Evolutionary conservation across 2,888 invertebrate genomes (phyloP).

Genomic region (Mamestra brassicae): DNA sequence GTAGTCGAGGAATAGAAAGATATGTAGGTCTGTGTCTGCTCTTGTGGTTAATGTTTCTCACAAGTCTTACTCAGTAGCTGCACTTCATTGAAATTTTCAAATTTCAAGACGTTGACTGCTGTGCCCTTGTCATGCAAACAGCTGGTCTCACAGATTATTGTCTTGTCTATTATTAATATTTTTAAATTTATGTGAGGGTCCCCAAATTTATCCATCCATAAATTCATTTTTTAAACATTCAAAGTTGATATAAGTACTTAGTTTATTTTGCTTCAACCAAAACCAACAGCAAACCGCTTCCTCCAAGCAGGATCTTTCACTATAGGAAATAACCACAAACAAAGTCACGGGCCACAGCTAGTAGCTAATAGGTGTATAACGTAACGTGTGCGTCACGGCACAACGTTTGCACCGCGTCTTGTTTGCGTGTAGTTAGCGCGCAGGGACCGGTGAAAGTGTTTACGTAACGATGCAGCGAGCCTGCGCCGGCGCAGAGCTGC

Average conservation of each 20-base stretch:
- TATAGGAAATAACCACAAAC: constrained; percentile 38
- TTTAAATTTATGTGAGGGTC: neutral
- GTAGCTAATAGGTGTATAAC: constrained; percentile 62
- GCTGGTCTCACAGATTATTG: neutral
- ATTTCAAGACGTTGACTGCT: neutral
- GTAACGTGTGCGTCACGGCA: constrained; percentile 74
- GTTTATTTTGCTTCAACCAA: neutral
- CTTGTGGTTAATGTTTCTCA: neutral
- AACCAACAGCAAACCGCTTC: neutral
- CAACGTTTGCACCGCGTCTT: constrained; percentile 60
- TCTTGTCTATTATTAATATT: neutral
- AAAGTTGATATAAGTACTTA: neutral
- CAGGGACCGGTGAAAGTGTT: constrained; percentile 86
- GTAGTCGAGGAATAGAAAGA: neutral
- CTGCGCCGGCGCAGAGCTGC: constrained; percentile 70
- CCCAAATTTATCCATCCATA: too few relatives aligned
- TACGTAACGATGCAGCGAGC: constrained; percentile 82
- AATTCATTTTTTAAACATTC: too few relatives aligned
- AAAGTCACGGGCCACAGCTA: constrained; percentile 40
- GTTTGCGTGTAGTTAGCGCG: constrained; percentile 72
- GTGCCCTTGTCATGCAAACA: neutral
- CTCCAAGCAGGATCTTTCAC: constrained; percentile 6
- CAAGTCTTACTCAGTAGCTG: too few relatives aligned
- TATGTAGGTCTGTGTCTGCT: too few relatives aligned
- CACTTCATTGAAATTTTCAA: neutral